Percentiles rank a stretch among this genome's conserved stretches.
phyloP scores from a whole-genome alignment of 1,140 invertebrate genomes.

The Onthophagus taurus region DNA sequence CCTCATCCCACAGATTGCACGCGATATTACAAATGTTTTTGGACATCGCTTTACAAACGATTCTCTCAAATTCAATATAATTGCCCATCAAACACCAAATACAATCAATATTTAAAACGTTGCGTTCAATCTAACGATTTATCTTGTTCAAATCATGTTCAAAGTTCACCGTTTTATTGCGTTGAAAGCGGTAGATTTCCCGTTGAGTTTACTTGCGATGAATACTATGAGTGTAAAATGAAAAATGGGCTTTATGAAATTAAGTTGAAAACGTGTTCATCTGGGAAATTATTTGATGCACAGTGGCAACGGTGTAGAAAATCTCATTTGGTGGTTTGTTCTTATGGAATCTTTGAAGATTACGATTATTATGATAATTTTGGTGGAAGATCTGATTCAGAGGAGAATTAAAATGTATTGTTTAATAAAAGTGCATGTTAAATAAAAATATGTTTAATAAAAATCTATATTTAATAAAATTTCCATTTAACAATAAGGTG shows the following conservation, averaged over 20 bases:
- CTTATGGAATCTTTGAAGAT: too few species aligned
- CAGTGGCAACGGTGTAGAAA: conserved; percentile 6
- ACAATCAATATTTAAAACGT: conserved; percentile 11
- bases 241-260: conserved; percentile 1
- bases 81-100: conserved; percentile 18
- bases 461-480: too few species aligned
- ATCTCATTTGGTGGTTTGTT: conserved; percentile 7
- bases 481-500: too few species aligned
- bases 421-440: too few species aligned
- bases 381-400: background rate
- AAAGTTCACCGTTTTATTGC: conserved; percentile 19
- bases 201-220: conserved; percentile 23
- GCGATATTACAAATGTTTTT: conserved; percentile 27
- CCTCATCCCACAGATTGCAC: conserved; percentile 26
- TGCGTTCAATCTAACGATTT: conserved; percentile 15
- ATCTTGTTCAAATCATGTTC: background rate
- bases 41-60: conserved; percentile 17
- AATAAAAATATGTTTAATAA: too few species aligned
- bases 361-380: conserved; percentile 7
- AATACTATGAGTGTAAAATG: conserved; percentile 25
- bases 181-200: conserved; percentile 21
- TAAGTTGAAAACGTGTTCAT: conserved; percentile 5
- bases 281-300: conserved; percentile 12
- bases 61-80: conserved; percentile 23
- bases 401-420: too few species aligned